phyloP scores from a whole-genome alignment of 64 coral and sea anemone genomes.

The Porites australiensis region DNA sequence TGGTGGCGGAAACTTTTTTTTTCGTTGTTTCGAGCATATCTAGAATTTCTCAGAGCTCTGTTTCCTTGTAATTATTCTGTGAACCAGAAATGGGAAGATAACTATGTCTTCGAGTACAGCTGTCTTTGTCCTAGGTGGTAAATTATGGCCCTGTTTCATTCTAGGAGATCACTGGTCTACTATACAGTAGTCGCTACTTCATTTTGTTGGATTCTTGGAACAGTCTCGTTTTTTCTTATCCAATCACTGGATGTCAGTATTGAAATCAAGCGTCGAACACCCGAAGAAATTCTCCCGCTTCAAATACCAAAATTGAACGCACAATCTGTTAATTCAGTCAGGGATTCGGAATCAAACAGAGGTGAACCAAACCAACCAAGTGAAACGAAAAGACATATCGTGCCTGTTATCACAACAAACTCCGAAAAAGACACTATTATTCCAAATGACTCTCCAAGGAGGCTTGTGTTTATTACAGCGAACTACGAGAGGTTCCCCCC shows the following conservation, averaged over 20 bases:
- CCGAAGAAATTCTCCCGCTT: slow-evolving; percentile 60
- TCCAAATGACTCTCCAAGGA: slow-evolving; percentile 18
- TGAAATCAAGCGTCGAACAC: slow-evolving; percentile 76
- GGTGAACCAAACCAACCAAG: neutral
- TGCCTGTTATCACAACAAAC: neutral
- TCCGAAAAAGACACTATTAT: neutral
- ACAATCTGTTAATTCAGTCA: slow-evolving; percentile 9
- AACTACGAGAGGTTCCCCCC: slow-evolving; percentile 84
- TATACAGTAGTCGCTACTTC: slow-evolving; percentile 90
- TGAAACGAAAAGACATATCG: neutral
- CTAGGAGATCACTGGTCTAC: slow-evolving; percentile 77
- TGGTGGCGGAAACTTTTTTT: neutral
- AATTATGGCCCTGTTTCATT: slow-evolving; percentile 58
- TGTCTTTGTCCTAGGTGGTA: neutral
- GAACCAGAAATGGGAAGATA: neutral
- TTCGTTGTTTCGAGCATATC: neutral
- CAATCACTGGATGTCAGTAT: slow-evolving; percentile 91
- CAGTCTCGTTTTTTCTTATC: slow-evolving; percentile 83
- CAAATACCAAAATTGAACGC: slow-evolving; percentile 80
- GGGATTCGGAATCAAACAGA: slow-evolving; percentile 36
- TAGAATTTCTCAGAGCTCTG: neutral
- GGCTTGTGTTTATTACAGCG: slow-evolving; percentile 54
- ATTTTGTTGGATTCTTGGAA: slow-evolving; percentile 93
- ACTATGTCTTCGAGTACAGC: neutral
- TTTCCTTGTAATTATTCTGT: neutral